These are phyloP conservation scores for Tachysurus fulvidraco DNA, from an alignment of 2,113 vertebrate genomes.

Conservation along the genomic window DNA sequence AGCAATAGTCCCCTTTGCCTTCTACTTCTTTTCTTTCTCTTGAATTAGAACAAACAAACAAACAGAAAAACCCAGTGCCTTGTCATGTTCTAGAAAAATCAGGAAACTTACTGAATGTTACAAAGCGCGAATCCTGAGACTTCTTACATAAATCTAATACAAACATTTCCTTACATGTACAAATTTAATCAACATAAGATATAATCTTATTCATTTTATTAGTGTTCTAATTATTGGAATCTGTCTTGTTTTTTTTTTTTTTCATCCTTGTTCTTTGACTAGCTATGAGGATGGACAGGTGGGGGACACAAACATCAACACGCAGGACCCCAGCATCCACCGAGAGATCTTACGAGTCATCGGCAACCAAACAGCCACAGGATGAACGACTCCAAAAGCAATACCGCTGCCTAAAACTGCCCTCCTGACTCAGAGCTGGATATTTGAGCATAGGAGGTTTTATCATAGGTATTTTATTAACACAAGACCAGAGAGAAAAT, in stretches of 20 bases:
- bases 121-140: not conserved
- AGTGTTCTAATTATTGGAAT: not conserved
- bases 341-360: constrained; percentile 89
- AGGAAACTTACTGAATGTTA: not conserved
- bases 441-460: constrained; percentile 73
- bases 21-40: not conserved
- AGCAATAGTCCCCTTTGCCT: not conserved
- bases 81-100: not conserved
- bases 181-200: not conserved
- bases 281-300: constrained; percentile 91
- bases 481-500: constrained; percentile 32
- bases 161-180: not conserved
- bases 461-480: constrained; percentile 43
- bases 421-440: constrained; percentile 83
- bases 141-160: not conserved
- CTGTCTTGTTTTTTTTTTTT: not conserved
- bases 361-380: constrained; percentile 90
- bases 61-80: not conserved
- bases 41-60: not conserved
- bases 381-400: constrained; percentile 73
- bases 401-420: constrained; percentile 67
- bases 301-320: constrained; percentile 87
- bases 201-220: not conserved
- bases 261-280: not conserved
- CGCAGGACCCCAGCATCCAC: constrained; percentile 83